Evolutionary conservation across 1,140 invertebrate species (phyloP).

Genomic region (Caligus rogercresseyi): DNA sequence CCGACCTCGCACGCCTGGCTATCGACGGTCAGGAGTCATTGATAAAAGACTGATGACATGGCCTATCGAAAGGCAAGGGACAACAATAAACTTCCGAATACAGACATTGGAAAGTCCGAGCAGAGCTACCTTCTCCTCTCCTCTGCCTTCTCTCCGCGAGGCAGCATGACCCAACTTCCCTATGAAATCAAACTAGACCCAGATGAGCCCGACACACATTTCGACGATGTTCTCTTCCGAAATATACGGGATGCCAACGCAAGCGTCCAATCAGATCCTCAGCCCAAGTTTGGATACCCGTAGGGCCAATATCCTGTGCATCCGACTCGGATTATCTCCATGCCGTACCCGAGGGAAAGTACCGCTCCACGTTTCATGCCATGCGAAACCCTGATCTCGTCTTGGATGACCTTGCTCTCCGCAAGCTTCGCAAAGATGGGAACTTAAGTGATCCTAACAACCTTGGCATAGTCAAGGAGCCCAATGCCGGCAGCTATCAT

Average conservation of each 20-base stretch:
- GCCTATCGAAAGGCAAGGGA: slow-evolving; percentile 48
- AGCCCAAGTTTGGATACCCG: slow-evolving; percentile 69
- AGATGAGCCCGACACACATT: slow-evolving; percentile 55
- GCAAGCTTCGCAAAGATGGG: slow-evolving; percentile 57
- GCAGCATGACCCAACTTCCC: not conserved
- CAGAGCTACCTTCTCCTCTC: slow-evolving; percentile 52
- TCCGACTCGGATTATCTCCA: slow-evolving; percentile 65
- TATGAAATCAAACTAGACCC: slow-evolving; percentile 25
- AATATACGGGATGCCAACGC: slow-evolving; percentile 54
- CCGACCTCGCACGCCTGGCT: slow-evolving; percentile 25
- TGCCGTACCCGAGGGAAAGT: slow-evolving; percentile 39
- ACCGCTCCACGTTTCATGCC: slow-evolving; percentile 41
- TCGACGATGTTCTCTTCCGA: slow-evolving; percentile 63
- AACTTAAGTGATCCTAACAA: slow-evolving; percentile 7
- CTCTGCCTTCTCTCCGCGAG: slow-evolving; percentile 28
- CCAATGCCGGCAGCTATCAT: not conserved
- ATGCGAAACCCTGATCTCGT: slow-evolving; percentile 56
- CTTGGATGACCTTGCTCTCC: slow-evolving; percentile 65
- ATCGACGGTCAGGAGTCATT: slow-evolving; percentile 32
- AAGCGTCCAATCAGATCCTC: slow-evolving; percentile 50
- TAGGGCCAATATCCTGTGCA: slow-evolving; percentile 53
- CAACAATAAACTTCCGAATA: slow-evolving; percentile 25
- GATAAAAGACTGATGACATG: slow-evolving; percentile 58
- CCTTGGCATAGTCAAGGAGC: slow-evolving; percentile 17
- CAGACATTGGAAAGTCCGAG: slow-evolving; percentile 27